Evolutionary conservation across 2,113 vertebrate genomes (phyloP).

Genomic region (Anoplopoma fimbria): DNA sequence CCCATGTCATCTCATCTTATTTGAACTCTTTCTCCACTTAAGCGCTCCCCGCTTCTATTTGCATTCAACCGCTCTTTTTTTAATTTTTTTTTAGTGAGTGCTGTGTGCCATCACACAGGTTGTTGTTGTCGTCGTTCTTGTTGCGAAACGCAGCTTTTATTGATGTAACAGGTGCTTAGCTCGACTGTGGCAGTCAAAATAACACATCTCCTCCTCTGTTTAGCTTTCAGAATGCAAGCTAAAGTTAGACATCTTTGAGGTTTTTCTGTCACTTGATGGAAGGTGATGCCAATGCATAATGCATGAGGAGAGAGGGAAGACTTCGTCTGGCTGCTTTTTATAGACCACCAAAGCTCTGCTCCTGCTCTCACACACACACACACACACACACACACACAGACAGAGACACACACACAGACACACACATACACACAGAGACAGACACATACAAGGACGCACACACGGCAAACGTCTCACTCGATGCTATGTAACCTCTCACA

Average conservation of each 20-base stretch:
- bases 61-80: slow-evolving; percentile 47
- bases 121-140: slow-evolving; percentile 61
- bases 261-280: slow-evolving; percentile 92
- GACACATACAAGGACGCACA: slow-evolving; percentile 11
- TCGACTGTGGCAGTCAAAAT: slow-evolving; percentile 78
- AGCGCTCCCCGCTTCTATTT: slow-evolving; percentile 24
- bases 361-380: slow-evolving; percentile 16
- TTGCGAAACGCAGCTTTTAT: slow-evolving; percentile 78
- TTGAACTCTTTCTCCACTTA: slow-evolving; percentile 14
- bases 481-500: slow-evolving; percentile 83
- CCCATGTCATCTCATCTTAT: slow-evolving; percentile 31
- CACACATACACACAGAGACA: slow-evolving; percentile 2
- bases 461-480: slow-evolving; percentile 74
- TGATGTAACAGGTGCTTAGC: slow-evolving; percentile 87
- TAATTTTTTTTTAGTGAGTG: slow-evolving; percentile 14
- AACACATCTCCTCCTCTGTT: slow-evolving; percentile 71
- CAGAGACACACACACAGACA: slow-evolving; percentile 20
- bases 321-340: slow-evolving; percentile 96
- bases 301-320: slow-evolving; percentile 96
- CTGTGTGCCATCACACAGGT: slow-evolving; percentile 71
- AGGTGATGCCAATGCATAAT: slow-evolving; percentile 96
- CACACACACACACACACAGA: slow-evolving; percentile 1
- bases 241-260: slow-evolving; percentile 95
- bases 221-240: slow-evolving; percentile 81
- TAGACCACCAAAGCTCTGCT: slow-evolving; percentile 82